Evolutionary conservation across 2,888 invertebrate genomes (phyloP).

Genomic region (Thalpophila matura): DNA sequence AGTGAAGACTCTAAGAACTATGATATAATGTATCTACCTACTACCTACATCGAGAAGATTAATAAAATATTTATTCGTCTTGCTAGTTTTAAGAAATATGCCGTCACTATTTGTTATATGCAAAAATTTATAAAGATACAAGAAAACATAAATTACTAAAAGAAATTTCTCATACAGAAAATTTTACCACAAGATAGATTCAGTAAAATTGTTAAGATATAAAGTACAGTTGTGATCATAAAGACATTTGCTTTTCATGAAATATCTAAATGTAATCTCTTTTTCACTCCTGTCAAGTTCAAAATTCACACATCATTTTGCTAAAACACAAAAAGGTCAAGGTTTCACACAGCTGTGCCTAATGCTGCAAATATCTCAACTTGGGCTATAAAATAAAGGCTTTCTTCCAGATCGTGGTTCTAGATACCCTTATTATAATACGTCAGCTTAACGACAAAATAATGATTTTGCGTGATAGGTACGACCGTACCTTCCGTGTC

Average conservation of each 20-base stretch:
- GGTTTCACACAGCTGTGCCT: slow-evolving; percentile 41
- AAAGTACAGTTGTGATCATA: neutral
- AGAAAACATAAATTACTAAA: neutral
- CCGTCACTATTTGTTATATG: too few relatives aligned
- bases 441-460: slow-evolving; percentile 88
- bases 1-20: neutral
- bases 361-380: slow-evolving; percentile 49
- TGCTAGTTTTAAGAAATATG: neutral
- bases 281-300: slow-evolving; percentile 14
- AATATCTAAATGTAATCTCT: neutral
- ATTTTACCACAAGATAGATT: neutral
- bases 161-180: slow-evolving; percentile 4
- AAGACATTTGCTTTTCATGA: neutral
- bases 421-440: slow-evolving; percentile 81
- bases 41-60: neutral
- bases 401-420: slow-evolving; percentile 72
- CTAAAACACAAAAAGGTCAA: slow-evolving; percentile 36
- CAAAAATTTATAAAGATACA: neutral
- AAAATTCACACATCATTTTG: slow-evolving; percentile 10
- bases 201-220: neutral
- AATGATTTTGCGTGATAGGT: slow-evolving; percentile 90
- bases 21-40: neutral
- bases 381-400: slow-evolving; percentile 67
- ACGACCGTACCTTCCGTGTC: slow-evolving; percentile 87
- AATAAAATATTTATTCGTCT: neutral